Evolutionary conservation across 2,797 vertebrate species (phyloP), one percentile per base, ranked within the genome.

Genomic region (Sorex maritimensis): DNA sequence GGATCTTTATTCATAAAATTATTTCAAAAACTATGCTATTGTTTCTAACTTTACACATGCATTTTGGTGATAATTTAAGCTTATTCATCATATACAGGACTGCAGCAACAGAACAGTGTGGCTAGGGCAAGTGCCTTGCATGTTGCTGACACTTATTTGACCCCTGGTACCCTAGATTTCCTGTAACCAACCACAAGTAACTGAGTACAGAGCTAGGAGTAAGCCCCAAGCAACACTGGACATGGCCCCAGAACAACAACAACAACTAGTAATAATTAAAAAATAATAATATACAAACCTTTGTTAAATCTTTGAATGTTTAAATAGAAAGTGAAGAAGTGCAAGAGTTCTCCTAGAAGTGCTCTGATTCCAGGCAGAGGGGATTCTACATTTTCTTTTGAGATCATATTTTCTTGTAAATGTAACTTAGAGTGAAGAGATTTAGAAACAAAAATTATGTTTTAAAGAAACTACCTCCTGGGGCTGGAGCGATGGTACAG

Each of bases 371-470:
- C 11, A 21, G 23, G 30, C 1, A 11, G 11, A 24, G 3, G 19
- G 23, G 3, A 11, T 65, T 88, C 74, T 81, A 67, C 4, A 58
- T 63, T 93, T 10, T 17, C 78, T 68, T 78, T 68, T 68, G 74
- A 94, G 63, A 74, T 68, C 68, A 23, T 88, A 86, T 5, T 72
- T 79, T 19, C 30, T 89, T 44, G 11, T 68, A 75, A 81, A 38
- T 83, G 1, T 34, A 68, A 90, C 71, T 72, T 68, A 85, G 34
- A 5, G 11, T 75, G 8, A 79, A 90, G 93, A 89, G 19, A 63
- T 2, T 68, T 83, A 79, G n/a, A 65, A 95, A 79, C 38, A 34
- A 81, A 78, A 83, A 49, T 44, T 86, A 78, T 46, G 30, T 82
- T 19, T 92, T 38, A 67, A 13, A 61, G 7, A 61, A 19, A 61